Base-by-base conservation (phyloP, 2,797 vertebrate genomes). In the Fundulus diaphanus region DNA sequence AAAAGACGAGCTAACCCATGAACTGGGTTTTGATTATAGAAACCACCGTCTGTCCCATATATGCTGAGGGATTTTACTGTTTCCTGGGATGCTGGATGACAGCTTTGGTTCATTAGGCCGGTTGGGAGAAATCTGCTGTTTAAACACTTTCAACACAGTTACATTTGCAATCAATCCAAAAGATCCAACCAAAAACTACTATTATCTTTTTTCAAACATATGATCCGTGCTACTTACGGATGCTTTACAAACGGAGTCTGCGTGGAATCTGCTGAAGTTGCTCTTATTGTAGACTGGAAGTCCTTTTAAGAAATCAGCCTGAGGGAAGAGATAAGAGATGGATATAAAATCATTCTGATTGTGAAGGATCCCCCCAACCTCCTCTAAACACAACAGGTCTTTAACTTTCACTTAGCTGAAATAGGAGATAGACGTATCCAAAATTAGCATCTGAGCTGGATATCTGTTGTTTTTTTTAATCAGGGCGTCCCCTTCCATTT, bases 281-380 rank as follows among this genome's bases (percentile, higher is more conserved):
- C 95, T 99, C 92, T 99, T 98, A 92, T 99, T 99, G 95, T 99
- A 99, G 79, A 99, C 98, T 0, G 98, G 98, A 72, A 99, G 94
- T 78, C 98, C 98, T 94, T 99, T 99, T 92, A 99, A 92, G 93
- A 99, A 99, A 93, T 99, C 98, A 35, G 98, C 98, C 98, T 99
- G 73, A 11, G 90, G 89, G 73, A 52, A 84, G 20, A 76, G 31
- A 59, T 22, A 42, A 42, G 44, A 78, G 5, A 35, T 52, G n/a
- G 71, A 61, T 2, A 66, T 66, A 73, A 67, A 2, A 54, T 35
- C 1, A 72, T 74, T 27, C 33, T 37, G n/a, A 61, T 40, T 22
- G 52, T 18, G n/a, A 48, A 29, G n/a, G 18, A 52, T 29, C 61
- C 3, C 12, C 27, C 68, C n/a, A 6, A 42, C 40, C n/a, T n/a